Evolutionary conservation across 1,140 invertebrate species (phyloP).

Genomic region (Melitaea cinxia): DNA sequence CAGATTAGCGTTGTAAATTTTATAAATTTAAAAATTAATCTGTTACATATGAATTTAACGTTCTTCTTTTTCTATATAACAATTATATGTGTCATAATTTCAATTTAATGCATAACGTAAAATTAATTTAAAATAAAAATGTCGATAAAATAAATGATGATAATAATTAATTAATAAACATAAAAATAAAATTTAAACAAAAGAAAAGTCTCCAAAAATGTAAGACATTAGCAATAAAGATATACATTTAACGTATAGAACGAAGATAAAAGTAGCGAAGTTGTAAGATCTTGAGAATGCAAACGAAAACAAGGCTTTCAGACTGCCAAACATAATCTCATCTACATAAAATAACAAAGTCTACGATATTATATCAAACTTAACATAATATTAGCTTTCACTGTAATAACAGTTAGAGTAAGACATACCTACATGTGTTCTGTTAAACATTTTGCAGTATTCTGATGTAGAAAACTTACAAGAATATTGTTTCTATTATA

Average conservation of each 20-base stretch:
- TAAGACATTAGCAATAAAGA: background rate
- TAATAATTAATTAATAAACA: too few species aligned
- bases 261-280: slow-evolving; percentile 12
- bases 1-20: too few species aligned
- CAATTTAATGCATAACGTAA: too few species aligned
- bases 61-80: too few species aligned
- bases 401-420: background rate
- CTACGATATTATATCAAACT: slow-evolving; percentile 28
- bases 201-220: background rate
- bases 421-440: background rate
- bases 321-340: slow-evolving; percentile 26
- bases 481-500: too few species aligned
- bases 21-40: too few species aligned
- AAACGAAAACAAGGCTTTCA: slow-evolving; percentile 14
- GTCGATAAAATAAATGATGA: background rate
- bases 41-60: too few species aligned
- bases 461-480: too few species aligned
- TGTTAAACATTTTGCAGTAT: background rate
- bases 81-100: too few species aligned
- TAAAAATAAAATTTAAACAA: slow-evolving; percentile 1
- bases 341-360: slow-evolving; percentile 31
- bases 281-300: slow-evolving; percentile 13
- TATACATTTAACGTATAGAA: slow-evolving; percentile 5
- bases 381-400: slow-evolving; percentile 23
- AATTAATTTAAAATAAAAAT: slow-evolving; percentile 1